A percentile compares a stretch with the other conserved stretches of the same genome.
These are phyloP conservation scores for Sphaeridia pumilis DNA, from an alignment of 2,888 invertebrate genomes.

Conservation along the genomic window DNA sequence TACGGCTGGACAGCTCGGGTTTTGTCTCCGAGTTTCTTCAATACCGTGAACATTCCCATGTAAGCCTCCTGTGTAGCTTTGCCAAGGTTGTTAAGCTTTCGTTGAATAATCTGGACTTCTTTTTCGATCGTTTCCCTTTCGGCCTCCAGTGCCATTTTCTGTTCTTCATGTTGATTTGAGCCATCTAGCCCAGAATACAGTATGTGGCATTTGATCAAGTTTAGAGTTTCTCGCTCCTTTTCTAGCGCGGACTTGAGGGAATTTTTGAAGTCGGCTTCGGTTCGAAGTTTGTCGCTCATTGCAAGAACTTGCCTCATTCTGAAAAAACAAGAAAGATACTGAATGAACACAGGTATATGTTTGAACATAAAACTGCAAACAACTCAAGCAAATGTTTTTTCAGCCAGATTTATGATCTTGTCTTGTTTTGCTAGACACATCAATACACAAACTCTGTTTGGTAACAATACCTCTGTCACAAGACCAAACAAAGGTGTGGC, in stretches of 20 bases:
- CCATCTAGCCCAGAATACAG: slow-evolving; percentile 4
- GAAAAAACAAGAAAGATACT: background rate
- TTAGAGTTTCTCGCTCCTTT: slow-evolving; percentile 6
- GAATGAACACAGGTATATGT: no score
- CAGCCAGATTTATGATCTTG: background rate
- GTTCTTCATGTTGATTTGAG: slow-evolving; percentile 1
- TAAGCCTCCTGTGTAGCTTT: slow-evolving; percentile 3
- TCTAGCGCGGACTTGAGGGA: slow-evolving; percentile 5
- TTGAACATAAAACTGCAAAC: background rate
- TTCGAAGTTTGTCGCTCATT: background rate
- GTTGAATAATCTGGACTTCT: slow-evolving; percentile 2
- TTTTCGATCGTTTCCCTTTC: slow-evolving; percentile 3
- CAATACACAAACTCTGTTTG: background rate
- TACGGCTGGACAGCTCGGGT: background rate
- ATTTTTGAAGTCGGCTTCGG: slow-evolving; percentile 2
- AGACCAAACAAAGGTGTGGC: background rate
- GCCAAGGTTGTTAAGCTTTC: slow-evolving; percentile 1
- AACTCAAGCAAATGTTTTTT: background rate
- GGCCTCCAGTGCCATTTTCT: slow-evolving; percentile 1
- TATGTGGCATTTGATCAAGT: slow-evolving; percentile 11
- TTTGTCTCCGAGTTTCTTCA: slow-evolving; percentile 4
- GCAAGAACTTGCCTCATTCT: slow-evolving; percentile 9
- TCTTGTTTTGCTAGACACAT: background rate
- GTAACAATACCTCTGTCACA: background rate
- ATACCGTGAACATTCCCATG: slow-evolving; percentile 4